Conservation (phyloP, 2,113 vertebrate genomes). For the Paratilapia polleni region DNA sequence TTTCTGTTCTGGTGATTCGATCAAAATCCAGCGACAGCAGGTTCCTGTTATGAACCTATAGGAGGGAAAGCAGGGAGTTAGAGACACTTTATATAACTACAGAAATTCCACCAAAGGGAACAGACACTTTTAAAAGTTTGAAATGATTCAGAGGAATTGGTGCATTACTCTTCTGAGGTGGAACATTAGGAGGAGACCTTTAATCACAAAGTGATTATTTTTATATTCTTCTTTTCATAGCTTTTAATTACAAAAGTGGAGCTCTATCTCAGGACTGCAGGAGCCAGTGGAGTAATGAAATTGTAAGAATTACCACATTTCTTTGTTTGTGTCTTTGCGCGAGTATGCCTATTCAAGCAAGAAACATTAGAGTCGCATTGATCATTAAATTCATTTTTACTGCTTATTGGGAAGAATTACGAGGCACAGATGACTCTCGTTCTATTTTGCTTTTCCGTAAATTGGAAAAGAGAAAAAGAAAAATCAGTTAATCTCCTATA, state of each 20-base stretch:
- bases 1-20: constrained; percentile 97
- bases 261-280: constrained; percentile 59
- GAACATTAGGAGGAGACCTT: constrained; percentile 26
- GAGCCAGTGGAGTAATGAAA: constrained; percentile 56
- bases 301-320: constrained; percentile 68
- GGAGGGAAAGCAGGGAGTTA: background rate
- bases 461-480: constrained; percentile 42
- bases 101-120: background rate
- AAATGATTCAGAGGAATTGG: constrained; percentile 10
- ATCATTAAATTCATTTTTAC: constrained; percentile 64
- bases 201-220: constrained; percentile 56
- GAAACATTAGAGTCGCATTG: constrained; percentile 56
- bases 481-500: constrained; percentile 42
- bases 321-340: constrained; percentile 64
- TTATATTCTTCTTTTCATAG: constrained; percentile 49
- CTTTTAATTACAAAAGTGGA: constrained; percentile 62
- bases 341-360: constrained; percentile 56
- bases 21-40: constrained; percentile 96
- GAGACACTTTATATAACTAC: background rate
- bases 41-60: constrained; percentile 96
- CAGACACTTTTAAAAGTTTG: background rate
- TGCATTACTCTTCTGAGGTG: constrained; percentile 35
- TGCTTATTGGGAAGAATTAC: constrained; percentile 63
- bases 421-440: constrained; percentile 51
- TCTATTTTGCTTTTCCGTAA: constrained; percentile 58